Conservation (phyloP, 2,888 invertebrate genomes). For the Eupithecia centaureata region DNA sequence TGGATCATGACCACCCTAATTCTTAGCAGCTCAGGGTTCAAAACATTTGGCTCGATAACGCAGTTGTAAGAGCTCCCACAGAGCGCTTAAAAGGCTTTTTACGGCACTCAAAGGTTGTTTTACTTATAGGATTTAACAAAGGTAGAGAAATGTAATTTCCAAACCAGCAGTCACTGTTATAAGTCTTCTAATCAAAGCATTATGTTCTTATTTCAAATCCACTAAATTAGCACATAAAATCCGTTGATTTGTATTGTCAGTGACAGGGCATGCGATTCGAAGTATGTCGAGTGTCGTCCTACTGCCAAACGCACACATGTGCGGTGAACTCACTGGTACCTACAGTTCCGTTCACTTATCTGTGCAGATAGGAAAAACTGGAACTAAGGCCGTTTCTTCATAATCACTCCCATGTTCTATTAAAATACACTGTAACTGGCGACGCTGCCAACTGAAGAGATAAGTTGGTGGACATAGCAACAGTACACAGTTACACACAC, state of each 20-base stretch:
- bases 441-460: neutral
- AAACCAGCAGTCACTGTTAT: neutral
- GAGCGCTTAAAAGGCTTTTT: no score
- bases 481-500: slow-evolving; percentile 58
- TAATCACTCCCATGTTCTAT: neutral
- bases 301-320: slow-evolving; percentile 66
- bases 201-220: neutral
- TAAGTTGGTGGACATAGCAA: neutral
- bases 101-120: no score
- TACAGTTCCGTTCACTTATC: slow-evolving; percentile 2
- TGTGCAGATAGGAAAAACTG: neutral
- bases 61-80: no score
- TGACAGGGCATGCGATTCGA: slow-evolving; percentile 38
- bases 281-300: slow-evolving; percentile 69
- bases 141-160: no score
- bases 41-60: no score
- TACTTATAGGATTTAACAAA: no score
- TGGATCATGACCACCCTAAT: no score
- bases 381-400: neutral
- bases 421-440: neutral
- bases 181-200: neutral
- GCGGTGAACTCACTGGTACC: slow-evolving; percentile 43
- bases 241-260: slow-evolving; percentile 19
- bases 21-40: no score
- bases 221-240: slow-evolving; percentile 10